Conservation (phyloP, 2,113 vertebrate genomes). For the Pungitius pungitius region DNA sequence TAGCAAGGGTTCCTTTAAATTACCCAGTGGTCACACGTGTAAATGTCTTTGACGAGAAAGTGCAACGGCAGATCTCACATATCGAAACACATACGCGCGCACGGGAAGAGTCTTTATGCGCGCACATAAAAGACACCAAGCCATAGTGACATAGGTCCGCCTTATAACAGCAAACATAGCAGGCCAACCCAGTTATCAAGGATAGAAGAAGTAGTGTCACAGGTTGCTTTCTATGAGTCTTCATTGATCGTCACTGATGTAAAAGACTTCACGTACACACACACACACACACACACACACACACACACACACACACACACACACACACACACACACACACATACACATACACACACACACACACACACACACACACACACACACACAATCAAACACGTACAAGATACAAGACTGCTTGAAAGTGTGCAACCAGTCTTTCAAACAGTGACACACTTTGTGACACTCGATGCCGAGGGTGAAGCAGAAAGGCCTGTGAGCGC, state of each 20-base stretch:
- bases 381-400: too few relatives aligned
- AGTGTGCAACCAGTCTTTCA: neutral
- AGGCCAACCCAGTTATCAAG: too few relatives aligned
- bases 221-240: neutral
- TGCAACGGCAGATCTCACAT: neutral
- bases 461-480: neutral
- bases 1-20: neutral
- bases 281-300: neutral
- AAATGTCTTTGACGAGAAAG: neutral
- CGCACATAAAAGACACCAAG: too few relatives aligned
- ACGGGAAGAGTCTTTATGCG: too few relatives aligned
- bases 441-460: conserved; percentile 15
- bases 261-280: neutral
- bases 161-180: too few relatives aligned
- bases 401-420: neutral
- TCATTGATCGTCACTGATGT: neutral
- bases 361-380: too few relatives aligned
- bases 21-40: conserved; percentile 2
- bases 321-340: neutral
- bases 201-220: neutral
- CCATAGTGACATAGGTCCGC: too few relatives aligned
- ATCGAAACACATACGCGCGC: neutral
- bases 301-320: neutral
- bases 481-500: neutral
- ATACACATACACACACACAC: neutral